These are phyloP conservation scores for Tupaia chinensis DNA, from an alignment of 2,113 vertebrate genomes.

Conservation along the genomic window DNA sequence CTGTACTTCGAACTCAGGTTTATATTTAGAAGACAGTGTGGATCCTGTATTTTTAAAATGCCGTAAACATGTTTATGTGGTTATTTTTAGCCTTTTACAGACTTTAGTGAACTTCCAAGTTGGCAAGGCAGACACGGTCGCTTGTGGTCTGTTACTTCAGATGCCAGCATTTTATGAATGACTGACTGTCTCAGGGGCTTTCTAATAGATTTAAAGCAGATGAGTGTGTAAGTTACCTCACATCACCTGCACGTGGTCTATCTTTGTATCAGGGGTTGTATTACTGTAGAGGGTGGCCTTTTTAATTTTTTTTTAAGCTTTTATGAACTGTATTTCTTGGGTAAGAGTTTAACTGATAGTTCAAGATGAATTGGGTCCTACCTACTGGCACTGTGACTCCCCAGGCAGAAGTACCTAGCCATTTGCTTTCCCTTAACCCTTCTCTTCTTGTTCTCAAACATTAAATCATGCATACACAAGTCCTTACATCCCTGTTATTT, in stretches of 20 bases:
- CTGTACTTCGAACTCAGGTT: neutral
- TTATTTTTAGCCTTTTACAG: constrained; percentile 79
- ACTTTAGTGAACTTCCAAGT: constrained; percentile 72
- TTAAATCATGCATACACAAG: constrained; percentile 74
- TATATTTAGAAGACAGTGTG: constrained; percentile 76
- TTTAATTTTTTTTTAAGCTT: neutral
- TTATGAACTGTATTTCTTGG: neutral
- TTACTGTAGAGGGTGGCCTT: neutral
- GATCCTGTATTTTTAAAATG: constrained; percentile 49
- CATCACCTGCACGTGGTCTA: neutral
- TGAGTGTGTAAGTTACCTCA: neutral
- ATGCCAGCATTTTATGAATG: constrained; percentile 44
- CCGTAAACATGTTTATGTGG: constrained; percentile 75
- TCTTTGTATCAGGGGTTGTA: neutral
- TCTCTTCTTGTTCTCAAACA: constrained; percentile 75
- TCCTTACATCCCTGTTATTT: constrained; percentile 92
- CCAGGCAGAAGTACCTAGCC: neutral
- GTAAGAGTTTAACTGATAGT: neutral
- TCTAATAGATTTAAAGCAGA: neutral
- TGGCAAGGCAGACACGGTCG: constrained; percentile 53
- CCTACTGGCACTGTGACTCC: neutral
- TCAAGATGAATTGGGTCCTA: neutral
- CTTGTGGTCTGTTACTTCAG: constrained; percentile 45
- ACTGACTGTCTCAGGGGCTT: neutral
- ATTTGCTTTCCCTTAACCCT: neutral